phyloP scores from a whole-genome alignment of 2,797 vertebrate genomes.

The Neosilurus mollespiculum region DNA sequence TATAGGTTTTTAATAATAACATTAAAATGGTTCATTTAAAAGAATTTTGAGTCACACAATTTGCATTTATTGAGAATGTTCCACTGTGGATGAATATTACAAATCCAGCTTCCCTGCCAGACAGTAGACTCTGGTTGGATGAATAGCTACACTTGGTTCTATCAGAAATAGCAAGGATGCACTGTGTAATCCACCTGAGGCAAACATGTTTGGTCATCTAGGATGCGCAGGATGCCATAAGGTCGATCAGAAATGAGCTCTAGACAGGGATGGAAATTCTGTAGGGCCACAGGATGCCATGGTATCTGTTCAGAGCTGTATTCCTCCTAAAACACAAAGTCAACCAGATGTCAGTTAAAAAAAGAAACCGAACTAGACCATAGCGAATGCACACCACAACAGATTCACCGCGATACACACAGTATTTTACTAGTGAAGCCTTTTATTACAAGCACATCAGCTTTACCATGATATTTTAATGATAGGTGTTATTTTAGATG shows the following conservation, averaged over 20 bases:
- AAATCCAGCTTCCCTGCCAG: not conserved
- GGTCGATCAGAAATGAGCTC: slow-evolving; percentile 82
- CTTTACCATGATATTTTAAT: not conserved
- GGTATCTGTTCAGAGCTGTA: slow-evolving; percentile 79
- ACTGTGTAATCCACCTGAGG: slow-evolving; percentile 74
- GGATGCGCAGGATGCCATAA: slow-evolving; percentile 83
- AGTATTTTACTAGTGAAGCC: not conserved
- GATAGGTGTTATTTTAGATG: not conserved
- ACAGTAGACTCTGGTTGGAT: not conserved
- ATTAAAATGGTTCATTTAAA: not conserved
- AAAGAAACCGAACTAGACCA: not conserved
- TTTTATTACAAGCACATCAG: not conserved
- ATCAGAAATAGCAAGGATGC: not conserved
- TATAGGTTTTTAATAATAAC: not conserved
- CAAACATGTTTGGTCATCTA: slow-evolving; percentile 87
- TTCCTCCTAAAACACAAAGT: slow-evolving; percentile 75
- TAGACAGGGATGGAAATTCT: slow-evolving; percentile 75
- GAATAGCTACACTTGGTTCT: not conserved
- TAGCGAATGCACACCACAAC: not conserved
- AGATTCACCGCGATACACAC: not conserved
- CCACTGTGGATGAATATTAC: not conserved
- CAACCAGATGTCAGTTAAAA: not conserved
- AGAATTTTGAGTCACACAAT: not conserved
- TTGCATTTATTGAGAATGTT: not conserved
- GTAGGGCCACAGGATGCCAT: slow-evolving; percentile 78